Percentiles rank a stretch among this genome's conserved stretches.
Conservation (phyloP, 2,113 vertebrate species). For the Macquaria australasica region DNA sequence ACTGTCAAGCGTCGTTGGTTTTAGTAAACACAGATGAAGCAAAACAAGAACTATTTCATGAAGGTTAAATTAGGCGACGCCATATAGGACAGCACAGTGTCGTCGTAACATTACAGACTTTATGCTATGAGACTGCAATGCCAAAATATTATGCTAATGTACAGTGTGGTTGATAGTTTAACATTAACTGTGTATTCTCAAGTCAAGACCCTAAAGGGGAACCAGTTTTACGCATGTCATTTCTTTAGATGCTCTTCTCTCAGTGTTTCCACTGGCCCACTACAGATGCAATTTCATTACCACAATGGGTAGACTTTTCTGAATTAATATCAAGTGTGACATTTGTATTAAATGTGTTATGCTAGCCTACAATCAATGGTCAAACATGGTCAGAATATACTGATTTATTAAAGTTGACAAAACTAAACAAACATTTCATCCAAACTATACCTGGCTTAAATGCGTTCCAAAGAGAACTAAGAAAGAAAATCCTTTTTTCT, state of each 20-base stretch:
- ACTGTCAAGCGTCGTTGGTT: neutral
- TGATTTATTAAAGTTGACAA: neutral
- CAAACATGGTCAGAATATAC: neutral
- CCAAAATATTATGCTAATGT: neutral
- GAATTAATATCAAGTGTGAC: neutral
- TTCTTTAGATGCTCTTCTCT: neutral
- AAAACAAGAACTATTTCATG: neutral
- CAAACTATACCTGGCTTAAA: neutral
- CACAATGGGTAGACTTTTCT: neutral
- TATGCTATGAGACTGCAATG: neutral
- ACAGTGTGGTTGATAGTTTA: neutral
- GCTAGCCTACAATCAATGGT: neutral
- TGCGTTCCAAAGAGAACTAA: neutral
- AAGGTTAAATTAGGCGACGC: neutral
- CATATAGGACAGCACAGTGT: neutral
- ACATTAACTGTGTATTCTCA: neutral
- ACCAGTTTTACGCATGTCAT: neutral
- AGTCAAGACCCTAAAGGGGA: neutral
- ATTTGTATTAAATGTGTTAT: neutral
- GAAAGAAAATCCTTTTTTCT: neutral
- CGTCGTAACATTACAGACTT: neutral
- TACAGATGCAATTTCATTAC: too few relatives aligned
- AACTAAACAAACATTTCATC: neutral
- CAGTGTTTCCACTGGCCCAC: neutral
- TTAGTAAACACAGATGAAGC: neutral